These are phyloP conservation scores for Micronycteris hirsuta DNA, from an alignment of 2,113 vertebrate species.

Conservation along the genomic window DNA sequence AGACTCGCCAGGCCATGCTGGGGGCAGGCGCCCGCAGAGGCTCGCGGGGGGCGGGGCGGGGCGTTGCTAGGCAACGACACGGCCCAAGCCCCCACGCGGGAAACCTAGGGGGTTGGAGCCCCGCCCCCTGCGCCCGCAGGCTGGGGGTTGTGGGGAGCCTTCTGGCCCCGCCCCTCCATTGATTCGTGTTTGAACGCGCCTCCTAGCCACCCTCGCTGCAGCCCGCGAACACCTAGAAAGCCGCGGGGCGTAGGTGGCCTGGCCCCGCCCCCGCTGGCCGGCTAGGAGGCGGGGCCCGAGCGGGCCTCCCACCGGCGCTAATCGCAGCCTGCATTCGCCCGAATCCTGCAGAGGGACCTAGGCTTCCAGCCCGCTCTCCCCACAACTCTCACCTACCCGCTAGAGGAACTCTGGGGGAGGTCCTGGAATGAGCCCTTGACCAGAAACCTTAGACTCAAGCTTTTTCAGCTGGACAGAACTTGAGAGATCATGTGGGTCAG, in stretches of 20 bases:
- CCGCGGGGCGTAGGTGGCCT: background rate
- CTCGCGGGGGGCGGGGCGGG: constrained; percentile 28
- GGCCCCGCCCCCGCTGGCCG: background rate
- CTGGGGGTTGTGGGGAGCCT: background rate
- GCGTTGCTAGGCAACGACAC: constrained; percentile 53
- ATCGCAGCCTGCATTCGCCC: fast-evolving
- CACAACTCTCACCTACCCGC: background rate
- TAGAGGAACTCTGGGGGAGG: background rate
- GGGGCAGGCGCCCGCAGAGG: constrained; percentile 20
- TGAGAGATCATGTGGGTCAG: background rate
- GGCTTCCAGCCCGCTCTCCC: fast-evolving
- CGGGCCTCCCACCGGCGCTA: background rate
- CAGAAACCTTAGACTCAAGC: background rate
- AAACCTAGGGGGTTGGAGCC: background rate
- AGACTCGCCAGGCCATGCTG: constrained; percentile 52
- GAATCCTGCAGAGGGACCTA: fast-evolving
- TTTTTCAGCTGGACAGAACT: constrained; percentile 4
- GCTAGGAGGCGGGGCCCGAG: background rate
- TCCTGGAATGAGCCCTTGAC: background rate
- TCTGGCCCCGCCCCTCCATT: background rate
- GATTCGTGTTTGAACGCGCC: background rate
- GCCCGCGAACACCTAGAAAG: background rate
- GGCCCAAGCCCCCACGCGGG: background rate
- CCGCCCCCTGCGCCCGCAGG: background rate
- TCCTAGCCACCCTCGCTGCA: fast-evolving